Evolutionary conservation across 2,888 invertebrate genomes (phyloP).

Genomic region (Scaptomyza parva): DNA sequence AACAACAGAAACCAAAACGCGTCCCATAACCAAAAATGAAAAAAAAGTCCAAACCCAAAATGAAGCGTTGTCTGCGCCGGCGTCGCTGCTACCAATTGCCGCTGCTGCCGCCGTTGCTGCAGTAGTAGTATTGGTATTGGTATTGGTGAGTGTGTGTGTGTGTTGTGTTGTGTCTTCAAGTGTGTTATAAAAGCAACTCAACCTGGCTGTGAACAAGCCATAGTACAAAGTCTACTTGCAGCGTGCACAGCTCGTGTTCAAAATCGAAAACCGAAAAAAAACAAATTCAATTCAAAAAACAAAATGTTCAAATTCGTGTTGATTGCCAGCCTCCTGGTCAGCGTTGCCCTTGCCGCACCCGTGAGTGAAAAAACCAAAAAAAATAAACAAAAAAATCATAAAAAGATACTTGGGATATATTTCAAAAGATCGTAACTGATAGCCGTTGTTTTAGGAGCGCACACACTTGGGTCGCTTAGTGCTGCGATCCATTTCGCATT

Average conservation of each 20-base stretch:
- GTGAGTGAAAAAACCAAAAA: constrained; percentile 80
- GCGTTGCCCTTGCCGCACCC: constrained; percentile 76
- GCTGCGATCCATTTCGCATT: constrained; percentile 88
- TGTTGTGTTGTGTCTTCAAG: constrained; percentile 58
- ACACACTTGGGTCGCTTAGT: constrained; percentile 89
- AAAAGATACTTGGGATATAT: constrained; percentile 12
- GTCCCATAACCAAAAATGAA: constrained; percentile 45
- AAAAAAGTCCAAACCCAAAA: constrained; percentile 28
- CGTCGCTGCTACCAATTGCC: constrained; percentile 31
- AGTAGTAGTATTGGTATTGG: not conserved
- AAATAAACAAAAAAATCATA: not conserved
- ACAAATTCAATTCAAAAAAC: constrained; percentile 11
- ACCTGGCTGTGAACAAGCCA: constrained; percentile 69
- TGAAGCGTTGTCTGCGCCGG: constrained; percentile 33
- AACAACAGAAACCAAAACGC: constrained; percentile 17
- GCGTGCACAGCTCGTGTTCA: constrained; percentile 72
- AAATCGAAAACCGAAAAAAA: constrained; percentile 11
- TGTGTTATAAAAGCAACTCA: constrained; percentile 81
- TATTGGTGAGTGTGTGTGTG: constrained; percentile 28
- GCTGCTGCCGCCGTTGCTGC: not conserved
- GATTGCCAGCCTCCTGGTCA: constrained; percentile 80
- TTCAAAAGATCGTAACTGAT: not conserved
- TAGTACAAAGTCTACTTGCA: constrained; percentile 83
- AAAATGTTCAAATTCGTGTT: constrained; percentile 82
- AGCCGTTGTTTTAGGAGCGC: constrained; percentile 85